Evolutionary conservation across 2,797 vertebrate species (phyloP).

Genomic region (Pterois miles): DNA sequence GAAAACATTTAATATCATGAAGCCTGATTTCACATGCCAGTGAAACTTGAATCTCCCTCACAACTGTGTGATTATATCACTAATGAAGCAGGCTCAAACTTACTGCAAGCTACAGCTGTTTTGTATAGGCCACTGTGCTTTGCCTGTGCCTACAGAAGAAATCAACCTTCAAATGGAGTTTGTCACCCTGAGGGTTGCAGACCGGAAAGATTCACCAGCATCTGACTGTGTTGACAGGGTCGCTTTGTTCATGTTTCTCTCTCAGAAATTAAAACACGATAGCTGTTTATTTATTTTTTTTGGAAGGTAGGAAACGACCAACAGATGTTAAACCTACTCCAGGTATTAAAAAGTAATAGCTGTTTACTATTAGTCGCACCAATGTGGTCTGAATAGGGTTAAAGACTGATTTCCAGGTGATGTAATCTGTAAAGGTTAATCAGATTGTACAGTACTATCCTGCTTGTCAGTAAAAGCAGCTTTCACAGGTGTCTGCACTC

Average conservation of each 20-base stretch:
- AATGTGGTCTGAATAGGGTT: not conserved
- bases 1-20: too few relatives aligned
- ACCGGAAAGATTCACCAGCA: not conserved
- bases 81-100: too few relatives aligned
- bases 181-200: not conserved
- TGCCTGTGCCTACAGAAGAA: too few relatives aligned
- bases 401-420: not conserved
- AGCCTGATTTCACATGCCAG: too few relatives aligned
- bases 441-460: slow-evolving; percentile 4
- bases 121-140: too few relatives aligned
- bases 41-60: too few relatives aligned
- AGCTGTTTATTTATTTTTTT: not conserved
- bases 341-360: too few relatives aligned
- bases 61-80: too few relatives aligned
- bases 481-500: not conserved
- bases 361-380: not conserved
- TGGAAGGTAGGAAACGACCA: not conserved
- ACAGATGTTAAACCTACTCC: not conserved
- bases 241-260: not conserved
- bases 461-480: not conserved
- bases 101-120: too few relatives aligned
- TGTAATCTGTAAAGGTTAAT: slow-evolving; percentile 36
- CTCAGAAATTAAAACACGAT: not conserved
- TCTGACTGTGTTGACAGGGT: not conserved
- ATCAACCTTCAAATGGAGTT: not conserved